Base-by-base conservation (phyloP, 2,113 vertebrate genomes). In the Anolis carolinensis region DNA sequence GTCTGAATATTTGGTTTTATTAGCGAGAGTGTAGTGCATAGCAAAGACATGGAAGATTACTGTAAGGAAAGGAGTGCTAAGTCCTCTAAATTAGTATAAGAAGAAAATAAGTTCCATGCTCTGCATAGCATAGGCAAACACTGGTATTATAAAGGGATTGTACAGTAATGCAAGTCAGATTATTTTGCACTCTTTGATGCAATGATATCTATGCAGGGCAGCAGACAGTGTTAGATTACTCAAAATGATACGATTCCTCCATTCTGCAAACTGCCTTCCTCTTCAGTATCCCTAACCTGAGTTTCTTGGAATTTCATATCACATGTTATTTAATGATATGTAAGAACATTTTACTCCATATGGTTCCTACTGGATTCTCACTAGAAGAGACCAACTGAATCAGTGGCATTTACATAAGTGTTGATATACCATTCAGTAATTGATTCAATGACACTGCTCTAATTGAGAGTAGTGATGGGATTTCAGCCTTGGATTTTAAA, bases 1-100 rank as follows among this genome's bases (percentile, higher is more conserved):
- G 93, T 80, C 90, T 93, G 94, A 93, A 94, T 95, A 94, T 94
- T 95, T 95, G 84, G 67, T 91, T 94, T 94, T 93, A 94, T 94
- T 93, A 80, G 93, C 85, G 88, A 87, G 86, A 89, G 80, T 59
- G 21, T 3, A 81, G 90, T 70, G 68, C 86, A 78, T 21, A 92
- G 87, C 90, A 92, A 94, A 90, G 4, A 0, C 82, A 91, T 78
- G 79, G 85, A 90, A 90, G 93, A 90, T 94, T 90, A 90, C 91
- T 81, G 3, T 86, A 82, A 88, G 91, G 85, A 84, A 91, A 94
- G 74, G 87, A 50, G 86, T 88, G 89, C 70, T 90, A 82, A 89
- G 87, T 90, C 59, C 82, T 85, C 70, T 63, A 88, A 92, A 92
- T 80, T 72, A 85, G 72, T 81, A 82, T 87, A 81, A 93, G 86